phyloP scores from a whole-genome alignment of 2,888 invertebrate genomes.

The Junonia oenone region DNA sequence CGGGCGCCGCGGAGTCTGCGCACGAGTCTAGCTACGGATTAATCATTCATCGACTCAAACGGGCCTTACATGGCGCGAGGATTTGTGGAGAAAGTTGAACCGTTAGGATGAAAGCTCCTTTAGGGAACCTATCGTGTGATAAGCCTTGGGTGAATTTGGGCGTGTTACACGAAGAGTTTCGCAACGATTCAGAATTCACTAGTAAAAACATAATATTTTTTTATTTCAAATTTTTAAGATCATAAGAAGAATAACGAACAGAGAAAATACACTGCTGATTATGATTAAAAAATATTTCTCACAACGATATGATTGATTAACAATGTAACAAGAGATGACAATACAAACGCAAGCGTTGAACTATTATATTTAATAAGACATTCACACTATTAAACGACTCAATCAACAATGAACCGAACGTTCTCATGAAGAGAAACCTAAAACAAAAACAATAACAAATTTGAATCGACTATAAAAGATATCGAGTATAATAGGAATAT shows the following conservation, averaged over 20 bases:
- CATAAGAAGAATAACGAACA: too few species aligned
- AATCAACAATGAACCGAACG: conserved; percentile 16
- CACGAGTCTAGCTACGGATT: conserved; percentile 51
- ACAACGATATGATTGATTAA: neutral
- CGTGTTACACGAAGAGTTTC: neutral
- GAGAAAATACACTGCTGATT: neutral
- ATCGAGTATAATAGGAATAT: conserved; percentile 42
- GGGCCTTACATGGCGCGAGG: conserved; percentile 34
- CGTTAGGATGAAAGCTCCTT: conserved; percentile 31
- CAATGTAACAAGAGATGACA: neutral
- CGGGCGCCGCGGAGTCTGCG: conserved; percentile 63
- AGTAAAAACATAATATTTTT: neutral
- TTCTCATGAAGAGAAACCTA: conserved; percentile 29
- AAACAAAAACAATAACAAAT: conserved; percentile 33
- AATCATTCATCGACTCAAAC: conserved; percentile 47
- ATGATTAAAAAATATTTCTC: neutral
- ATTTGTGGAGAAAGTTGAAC: conserved; percentile 39
- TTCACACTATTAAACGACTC: conserved; percentile 8
- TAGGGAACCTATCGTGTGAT: conserved; percentile 13
- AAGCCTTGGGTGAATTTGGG: neutral
- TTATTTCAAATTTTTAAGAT: neutral
- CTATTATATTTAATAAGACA: conserved; percentile 1
- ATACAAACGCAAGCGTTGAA: neutral
- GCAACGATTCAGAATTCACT: neutral
- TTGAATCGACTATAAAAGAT: conserved; percentile 27